Conservation (phyloP, 2,888 invertebrate species). For the Chrysotoxum bicinctum region DNA sequence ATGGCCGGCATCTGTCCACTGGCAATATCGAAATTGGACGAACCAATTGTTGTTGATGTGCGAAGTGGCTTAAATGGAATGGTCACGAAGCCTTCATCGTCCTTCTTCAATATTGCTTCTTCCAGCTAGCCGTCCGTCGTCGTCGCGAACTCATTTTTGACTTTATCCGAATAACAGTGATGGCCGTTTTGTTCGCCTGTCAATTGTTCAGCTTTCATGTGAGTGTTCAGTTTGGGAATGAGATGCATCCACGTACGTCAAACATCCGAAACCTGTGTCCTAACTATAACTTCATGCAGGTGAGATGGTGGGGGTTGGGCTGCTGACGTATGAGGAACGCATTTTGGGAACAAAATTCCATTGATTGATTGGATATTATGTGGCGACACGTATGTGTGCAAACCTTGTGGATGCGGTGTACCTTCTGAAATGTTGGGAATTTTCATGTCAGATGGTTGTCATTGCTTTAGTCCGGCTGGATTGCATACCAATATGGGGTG, state of each 20-base stretch:
- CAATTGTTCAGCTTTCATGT: constrained; percentile 40
- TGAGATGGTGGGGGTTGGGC: constrained; percentile 5
- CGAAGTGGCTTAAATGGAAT: constrained; percentile 29
- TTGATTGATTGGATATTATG: constrained; percentile 73
- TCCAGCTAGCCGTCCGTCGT: background rate
- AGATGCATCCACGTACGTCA: background rate
- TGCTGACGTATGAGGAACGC: background rate
- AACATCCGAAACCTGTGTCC: background rate
- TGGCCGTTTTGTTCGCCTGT: constrained; percentile 65
- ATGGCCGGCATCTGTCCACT: constrained; percentile 6
- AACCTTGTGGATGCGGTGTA: constrained; percentile 56
- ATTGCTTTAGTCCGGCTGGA: constrained; percentile 30
- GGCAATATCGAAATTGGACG: constrained; percentile 58
- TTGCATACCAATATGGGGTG: background rate
- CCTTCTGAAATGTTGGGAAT: constrained; percentile 57
- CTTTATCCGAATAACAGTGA: constrained; percentile 55
- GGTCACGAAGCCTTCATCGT: constrained; percentile 9
- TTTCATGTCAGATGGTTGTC: constrained; percentile 71
- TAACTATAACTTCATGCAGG: constrained; percentile 19
- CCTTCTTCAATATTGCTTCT: constrained; percentile 21
- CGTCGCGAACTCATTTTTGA: constrained; percentile 63
- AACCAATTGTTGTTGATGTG: constrained; percentile 20
- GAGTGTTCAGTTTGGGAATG: background rate
- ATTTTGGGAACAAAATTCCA: constrained; percentile 63
- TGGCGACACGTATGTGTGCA: constrained; percentile 70